Evolutionary conservation across 2,888 invertebrate species (phyloP).

Genomic region (Oxyteleia sp.): DNA sequence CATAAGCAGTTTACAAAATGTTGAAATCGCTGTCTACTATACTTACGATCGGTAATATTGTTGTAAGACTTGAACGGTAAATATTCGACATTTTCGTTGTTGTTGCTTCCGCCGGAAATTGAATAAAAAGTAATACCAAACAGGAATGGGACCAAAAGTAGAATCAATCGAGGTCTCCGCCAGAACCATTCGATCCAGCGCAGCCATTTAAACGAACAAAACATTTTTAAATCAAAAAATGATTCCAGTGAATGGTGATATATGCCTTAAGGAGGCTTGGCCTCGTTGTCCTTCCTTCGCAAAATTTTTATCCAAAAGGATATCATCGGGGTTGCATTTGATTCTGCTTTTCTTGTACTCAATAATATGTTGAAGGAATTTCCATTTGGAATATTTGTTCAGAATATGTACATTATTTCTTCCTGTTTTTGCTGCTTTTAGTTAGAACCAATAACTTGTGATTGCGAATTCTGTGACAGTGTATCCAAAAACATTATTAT

Average conservation of each 20-base stretch:
- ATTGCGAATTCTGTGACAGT: too few relatives aligned
- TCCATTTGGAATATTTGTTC: neutral
- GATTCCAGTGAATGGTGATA: constrained; percentile 8
- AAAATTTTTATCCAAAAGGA: constrained; percentile 29
- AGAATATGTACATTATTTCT: too few relatives aligned
- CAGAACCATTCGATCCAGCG: constrained; percentile 79
- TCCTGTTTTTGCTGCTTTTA: too few relatives aligned
- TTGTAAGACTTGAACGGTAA: constrained; percentile 39
- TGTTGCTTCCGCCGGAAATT: constrained; percentile 76
- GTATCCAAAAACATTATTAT: too few relatives aligned
- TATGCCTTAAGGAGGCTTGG: constrained; percentile 53
- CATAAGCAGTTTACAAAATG: neutral
- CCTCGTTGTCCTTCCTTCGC: constrained; percentile 40
- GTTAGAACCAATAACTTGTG: too few relatives aligned
- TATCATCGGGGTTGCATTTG: constrained; percentile 51
- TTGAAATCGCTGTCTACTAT: too few relatives aligned
- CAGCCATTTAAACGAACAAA: constrained; percentile 52
- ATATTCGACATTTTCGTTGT: constrained; percentile 77
- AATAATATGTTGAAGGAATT: constrained; percentile 13
- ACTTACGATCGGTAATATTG: constrained; percentile 63
- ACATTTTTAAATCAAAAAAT: constrained; percentile 59
- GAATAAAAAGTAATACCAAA: constrained; percentile 81
- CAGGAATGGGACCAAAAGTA: constrained; percentile 80
- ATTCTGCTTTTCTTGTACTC: constrained; percentile 13
- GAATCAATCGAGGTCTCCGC: constrained; percentile 79